Base-by-base conservation (phyloP, 1,140 invertebrate genomes). In the Aphidius gifuensis region DNA sequence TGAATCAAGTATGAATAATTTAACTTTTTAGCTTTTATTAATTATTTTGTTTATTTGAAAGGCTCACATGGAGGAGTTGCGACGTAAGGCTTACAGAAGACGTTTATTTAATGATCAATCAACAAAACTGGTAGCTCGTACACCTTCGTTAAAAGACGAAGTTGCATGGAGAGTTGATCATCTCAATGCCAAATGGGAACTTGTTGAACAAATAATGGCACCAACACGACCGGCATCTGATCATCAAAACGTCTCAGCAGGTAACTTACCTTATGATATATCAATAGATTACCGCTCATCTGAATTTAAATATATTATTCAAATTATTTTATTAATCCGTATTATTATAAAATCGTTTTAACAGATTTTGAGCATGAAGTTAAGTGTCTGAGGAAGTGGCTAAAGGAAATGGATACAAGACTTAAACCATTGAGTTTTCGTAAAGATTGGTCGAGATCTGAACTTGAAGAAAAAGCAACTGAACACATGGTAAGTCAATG, bases 71-170 rank as follows among this genome's bases (percentile, higher is more conserved):
- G 87, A 89, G 70, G 89, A 91, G 76, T 75, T 91, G 76, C 83
- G 85, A 71, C 84, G 87, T 58, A 84, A 86, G 71, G 86, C 87
- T 62, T 88, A 88, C 44, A 84, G 89, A 66, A 85, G 88, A 62
- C 84, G 87, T 69, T 81, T 91, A 66, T 91, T 93, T 70, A 90
- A 90, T 66, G 91, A 92, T 67, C 91, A 92, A 78, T 88, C 89
- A 44, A 83, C 83, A 68, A 87, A 88, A 76, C 83, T 92, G 71
- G 83, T 90, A 67, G 83, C 87, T 64, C 83, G 88, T 54, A 86
- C 86, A 73, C 89, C 90, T 69, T 84, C 87, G 58, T 82, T 89
- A 55, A 86, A 86, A 68, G 89, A 91, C 72, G 90, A 93, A 83
- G 87, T 93, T 56, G 85, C 83, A 58, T 88, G 88, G 84, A 83